These are phyloP conservation scores for Betta splendens DNA, from an alignment of 2,797 vertebrate genomes.

Conservation along the genomic window DNA sequence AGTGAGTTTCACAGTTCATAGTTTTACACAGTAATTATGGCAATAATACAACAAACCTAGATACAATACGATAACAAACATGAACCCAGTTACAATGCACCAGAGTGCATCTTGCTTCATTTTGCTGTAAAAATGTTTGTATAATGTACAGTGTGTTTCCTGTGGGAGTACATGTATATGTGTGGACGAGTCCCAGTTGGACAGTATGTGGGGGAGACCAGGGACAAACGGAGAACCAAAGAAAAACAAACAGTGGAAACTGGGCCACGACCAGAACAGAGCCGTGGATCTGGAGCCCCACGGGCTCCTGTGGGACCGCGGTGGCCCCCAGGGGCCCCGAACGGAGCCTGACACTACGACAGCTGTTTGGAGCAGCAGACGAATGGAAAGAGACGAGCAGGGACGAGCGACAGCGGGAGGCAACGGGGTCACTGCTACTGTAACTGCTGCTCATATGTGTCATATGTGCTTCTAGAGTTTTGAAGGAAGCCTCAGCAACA, in stretches of 20 bases:
- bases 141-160: constrained; percentile 70
- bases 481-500: neutral
- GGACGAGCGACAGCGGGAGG: constrained; percentile 42
- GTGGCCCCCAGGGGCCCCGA: constrained; percentile 67
- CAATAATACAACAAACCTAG: constrained; percentile 12
- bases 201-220: constrained; percentile 56
- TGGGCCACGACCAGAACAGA: constrained; percentile 69
- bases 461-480: neutral
- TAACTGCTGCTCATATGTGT: constrained; percentile 37
- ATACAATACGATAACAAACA: constrained; percentile 34
- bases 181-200: constrained; percentile 72
- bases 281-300: constrained; percentile 62
- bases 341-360: constrained; percentile 72
- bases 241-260: constrained; percentile 77
- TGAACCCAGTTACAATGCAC: constrained; percentile 41
- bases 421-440: constrained; percentile 50
- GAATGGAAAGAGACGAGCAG: constrained; percentile 50
- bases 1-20: neutral
- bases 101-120: constrained; percentile 66
- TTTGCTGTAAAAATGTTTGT: constrained; percentile 59
- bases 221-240: constrained; percentile 70
- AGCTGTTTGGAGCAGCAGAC: constrained; percentile 78
- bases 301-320: constrained; percentile 69
- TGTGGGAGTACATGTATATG: constrained; percentile 77
- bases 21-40: constrained; percentile 5